These are phyloP conservation scores for Anhinga anhinga DNA, from an alignment of 2,113 vertebrate species.

Conservation along the genomic window DNA sequence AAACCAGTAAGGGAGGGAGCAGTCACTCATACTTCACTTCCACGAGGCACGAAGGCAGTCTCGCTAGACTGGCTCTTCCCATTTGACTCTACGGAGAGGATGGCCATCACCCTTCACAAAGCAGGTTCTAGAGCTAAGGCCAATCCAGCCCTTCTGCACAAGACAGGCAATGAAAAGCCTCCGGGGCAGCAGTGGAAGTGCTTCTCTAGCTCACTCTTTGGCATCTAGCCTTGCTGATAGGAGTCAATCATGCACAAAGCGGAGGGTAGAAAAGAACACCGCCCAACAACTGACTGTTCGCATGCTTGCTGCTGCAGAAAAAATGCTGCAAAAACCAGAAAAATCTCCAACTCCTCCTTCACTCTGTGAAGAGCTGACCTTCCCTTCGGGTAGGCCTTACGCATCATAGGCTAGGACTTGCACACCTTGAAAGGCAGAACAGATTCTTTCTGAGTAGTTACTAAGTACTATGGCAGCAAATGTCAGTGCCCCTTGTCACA, in stretches of 20 bases:
- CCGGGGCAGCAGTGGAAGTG: background rate
- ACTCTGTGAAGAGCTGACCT: fast-evolving
- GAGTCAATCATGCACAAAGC: fast-evolving
- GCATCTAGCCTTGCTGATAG: background rate
- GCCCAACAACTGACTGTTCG: fast-evolving
- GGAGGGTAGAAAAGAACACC: fast-evolving
- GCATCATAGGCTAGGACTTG: background rate
- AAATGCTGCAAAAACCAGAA: background rate
- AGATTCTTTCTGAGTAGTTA: background rate
- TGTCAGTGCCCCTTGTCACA: background rate
- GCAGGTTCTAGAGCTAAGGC: background rate
- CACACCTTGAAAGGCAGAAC: background rate
- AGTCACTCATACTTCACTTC: background rate
- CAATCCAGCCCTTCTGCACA: background rate
- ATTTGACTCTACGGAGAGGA: fast-evolving
- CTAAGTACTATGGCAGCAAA: background rate
- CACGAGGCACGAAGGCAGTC: background rate
- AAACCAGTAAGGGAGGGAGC: background rate
- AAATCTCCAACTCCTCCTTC: background rate
- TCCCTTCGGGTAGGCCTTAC: background rate
- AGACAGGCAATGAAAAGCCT: background rate
- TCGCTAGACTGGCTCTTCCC: background rate
- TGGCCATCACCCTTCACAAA: fast-evolving
- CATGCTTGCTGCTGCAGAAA: fast-evolving
- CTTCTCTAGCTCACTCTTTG: background rate